Conservation (phyloP, 2,113 vertebrate genomes). For the Laterallus jamaicensis region DNA sequence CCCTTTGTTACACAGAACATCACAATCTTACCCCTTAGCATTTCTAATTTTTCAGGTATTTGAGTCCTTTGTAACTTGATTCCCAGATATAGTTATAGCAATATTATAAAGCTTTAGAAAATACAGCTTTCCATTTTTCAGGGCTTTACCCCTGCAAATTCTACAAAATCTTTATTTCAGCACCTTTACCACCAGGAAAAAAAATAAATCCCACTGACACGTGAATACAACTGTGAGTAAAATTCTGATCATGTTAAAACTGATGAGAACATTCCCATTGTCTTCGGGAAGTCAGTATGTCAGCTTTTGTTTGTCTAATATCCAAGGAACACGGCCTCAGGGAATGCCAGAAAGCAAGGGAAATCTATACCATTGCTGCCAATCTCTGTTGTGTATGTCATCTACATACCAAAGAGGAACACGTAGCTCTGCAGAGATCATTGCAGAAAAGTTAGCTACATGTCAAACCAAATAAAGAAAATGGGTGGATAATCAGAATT, state of each 20-base stretch:
- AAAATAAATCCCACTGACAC: background rate
- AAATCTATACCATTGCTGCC: background rate
- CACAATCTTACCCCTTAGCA: background rate
- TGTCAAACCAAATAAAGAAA: background rate
- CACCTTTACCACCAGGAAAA: background rate
- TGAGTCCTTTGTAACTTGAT: background rate
- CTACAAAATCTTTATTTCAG: background rate
- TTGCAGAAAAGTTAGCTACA: background rate
- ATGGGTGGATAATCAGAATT: background rate
- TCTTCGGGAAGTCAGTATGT: background rate
- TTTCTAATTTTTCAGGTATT: background rate
- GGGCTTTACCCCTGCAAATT: background rate
- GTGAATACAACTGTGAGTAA: background rate
- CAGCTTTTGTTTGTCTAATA: background rate
- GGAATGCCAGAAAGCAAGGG: background rate
- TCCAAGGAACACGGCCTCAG: background rate
- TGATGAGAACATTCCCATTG: background rate
- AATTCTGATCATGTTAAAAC: background rate
- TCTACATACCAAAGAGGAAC: background rate
- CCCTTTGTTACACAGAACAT: background rate
- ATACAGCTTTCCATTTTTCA: background rate
- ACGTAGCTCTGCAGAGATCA: background rate
- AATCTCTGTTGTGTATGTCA: background rate
- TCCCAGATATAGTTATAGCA: background rate
- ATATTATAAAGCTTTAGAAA: background rate